Base-by-base conservation (phyloP, 2,888 invertebrate genomes). In the Aphidoletes aphidimyza region DNA sequence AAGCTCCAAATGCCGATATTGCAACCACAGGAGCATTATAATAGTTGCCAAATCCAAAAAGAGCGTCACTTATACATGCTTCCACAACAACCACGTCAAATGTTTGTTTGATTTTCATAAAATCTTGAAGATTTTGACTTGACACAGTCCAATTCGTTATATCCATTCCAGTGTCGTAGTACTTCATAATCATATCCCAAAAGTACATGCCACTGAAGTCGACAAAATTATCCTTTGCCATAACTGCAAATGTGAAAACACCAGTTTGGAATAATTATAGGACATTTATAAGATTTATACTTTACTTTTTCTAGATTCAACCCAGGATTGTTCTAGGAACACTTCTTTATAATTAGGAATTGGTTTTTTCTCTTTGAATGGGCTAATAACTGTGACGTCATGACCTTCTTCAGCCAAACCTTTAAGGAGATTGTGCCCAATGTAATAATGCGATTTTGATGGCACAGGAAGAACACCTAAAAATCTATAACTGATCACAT, bases 401-500 rank as follows among this genome's bases (percentile, higher is more conserved):
- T 90, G 90, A 0, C 90, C 90, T 1, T 88, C 87, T 14, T 86
- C 86, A 0, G 87, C 88, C 42, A 91, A 86, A 0, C 87, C 89
- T 36, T 88, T 88, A 85, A 89, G 87, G 84, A 90, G 84, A 0
- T 89, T 86, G 6, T 88, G 88, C 0, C 89, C 89, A 19, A 89
- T 87, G 85, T 89, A 88, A 78, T 83, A 86, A 85, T 88, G 89
- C 17, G 87, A 87, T 85, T 86, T 86, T 9, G 86, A 86, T 6
- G n/a, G 1, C 14, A 45, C 36, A 1, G 78, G 84, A 84, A 84
- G 47, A 1, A 85, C 34, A 9, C 83, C 85, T 3, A 83, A 22
- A 59, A 85, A 59, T 59, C 34, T 37, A 22, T 69, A 69, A 37
- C 81, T 22, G 14, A 8, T 22, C 54, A 54, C n/a, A 54, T 54